A percentile compares a stretch with the other conserved stretches of the same genome.
phyloP scores from a whole-genome alignment of 2,888 invertebrate genomes.

The Serripes groenlandicus region DNA sequence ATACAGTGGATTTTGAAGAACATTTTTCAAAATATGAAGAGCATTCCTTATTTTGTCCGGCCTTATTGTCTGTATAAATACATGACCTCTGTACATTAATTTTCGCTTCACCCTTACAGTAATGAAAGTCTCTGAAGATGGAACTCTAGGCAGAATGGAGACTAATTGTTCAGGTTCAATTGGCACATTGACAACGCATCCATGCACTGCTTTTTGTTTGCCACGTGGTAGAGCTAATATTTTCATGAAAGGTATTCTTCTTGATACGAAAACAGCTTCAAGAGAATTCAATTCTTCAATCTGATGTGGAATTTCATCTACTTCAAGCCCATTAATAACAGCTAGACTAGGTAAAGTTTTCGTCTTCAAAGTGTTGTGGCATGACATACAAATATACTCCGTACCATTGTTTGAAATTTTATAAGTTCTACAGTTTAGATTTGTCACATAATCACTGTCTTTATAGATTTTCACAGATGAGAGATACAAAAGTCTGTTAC shows the following conservation, averaged over 20 bases:
- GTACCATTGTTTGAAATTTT: not conserved
- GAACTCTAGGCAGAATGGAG: slow-evolving; percentile 48
- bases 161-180: slow-evolving; percentile 40
- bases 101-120: slow-evolving; percentile 47
- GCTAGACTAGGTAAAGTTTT: slow-evolving; percentile 48
- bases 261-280: slow-evolving; percentile 55
- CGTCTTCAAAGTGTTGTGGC: slow-evolving; percentile 4
- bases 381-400: slow-evolving; percentile 31
- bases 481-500: slow-evolving; percentile 23
- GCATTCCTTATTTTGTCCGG: slow-evolving; percentile 49
- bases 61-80: slow-evolving; percentile 25
- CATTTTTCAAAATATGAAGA: slow-evolving; percentile 41
- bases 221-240: slow-evolving; percentile 56
- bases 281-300: slow-evolving; percentile 51
- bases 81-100: slow-evolving; percentile 49
- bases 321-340: slow-evolving; percentile 43
- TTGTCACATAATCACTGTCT: not conserved
- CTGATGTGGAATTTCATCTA: slow-evolving; percentile 51
- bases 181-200: slow-evolving; percentile 62
- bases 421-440: slow-evolving; percentile 4
- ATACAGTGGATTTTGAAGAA: slow-evolving; percentile 42
- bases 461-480: slow-evolving; percentile 14
- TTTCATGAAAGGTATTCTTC: slow-evolving; percentile 65
- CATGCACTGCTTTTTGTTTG: slow-evolving; percentile 56
- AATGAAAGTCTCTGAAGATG: slow-evolving; percentile 33